These are phyloP conservation scores for Xiphophorus couchianus DNA, from an alignment of 2,113 vertebrate genomes.

Conservation along the genomic window DNA sequence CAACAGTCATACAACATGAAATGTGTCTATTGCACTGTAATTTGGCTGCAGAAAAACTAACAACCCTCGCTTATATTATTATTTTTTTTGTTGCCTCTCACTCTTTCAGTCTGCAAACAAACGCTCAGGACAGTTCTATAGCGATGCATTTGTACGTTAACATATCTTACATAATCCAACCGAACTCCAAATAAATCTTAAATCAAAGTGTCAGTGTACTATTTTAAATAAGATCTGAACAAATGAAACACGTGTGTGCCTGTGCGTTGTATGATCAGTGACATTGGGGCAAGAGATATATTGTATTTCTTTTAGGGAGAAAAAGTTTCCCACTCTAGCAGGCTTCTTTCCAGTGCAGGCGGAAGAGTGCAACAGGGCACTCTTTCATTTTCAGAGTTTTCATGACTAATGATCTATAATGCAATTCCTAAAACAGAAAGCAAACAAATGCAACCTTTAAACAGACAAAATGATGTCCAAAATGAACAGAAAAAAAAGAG, in stretches of 20 bases:
- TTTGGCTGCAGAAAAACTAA: conserved; percentile 45
- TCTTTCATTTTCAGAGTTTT: conserved; percentile 36
- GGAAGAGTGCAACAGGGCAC: conserved; percentile 45
- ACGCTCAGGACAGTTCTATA: conserved; percentile 19
- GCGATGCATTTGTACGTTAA: conserved; percentile 41
- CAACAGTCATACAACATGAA: conserved; percentile 53
- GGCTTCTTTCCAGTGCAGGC: conserved; percentile 70
- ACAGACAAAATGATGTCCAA: conserved; percentile 55
- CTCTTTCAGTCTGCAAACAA: conserved; percentile 50
- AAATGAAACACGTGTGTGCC: conserved; percentile 28
- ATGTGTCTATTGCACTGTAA: conserved; percentile 73
- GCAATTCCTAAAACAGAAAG: conserved; percentile 70
- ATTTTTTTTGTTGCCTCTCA: conserved; percentile 15
- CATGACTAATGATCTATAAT: conserved; percentile 56
- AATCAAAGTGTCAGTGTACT: conserved; percentile 76
- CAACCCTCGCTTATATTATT: conserved; percentile 38
- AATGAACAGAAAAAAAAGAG: conserved; percentile 52
- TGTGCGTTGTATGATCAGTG: conserved; percentile 56
- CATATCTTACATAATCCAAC: conserved; percentile 49
- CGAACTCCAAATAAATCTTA: conserved; percentile 59
- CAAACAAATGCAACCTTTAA: conserved; percentile 57
- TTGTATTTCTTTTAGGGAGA: conserved; percentile 45
- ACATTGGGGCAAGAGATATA: conserved; percentile 36
- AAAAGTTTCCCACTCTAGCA: conserved; percentile 27
- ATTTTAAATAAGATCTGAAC: conserved; percentile 71